phyloP scores from a whole-genome alignment of 2,113 vertebrate genomes.

The Rhadina sibilatrix region DNA sequence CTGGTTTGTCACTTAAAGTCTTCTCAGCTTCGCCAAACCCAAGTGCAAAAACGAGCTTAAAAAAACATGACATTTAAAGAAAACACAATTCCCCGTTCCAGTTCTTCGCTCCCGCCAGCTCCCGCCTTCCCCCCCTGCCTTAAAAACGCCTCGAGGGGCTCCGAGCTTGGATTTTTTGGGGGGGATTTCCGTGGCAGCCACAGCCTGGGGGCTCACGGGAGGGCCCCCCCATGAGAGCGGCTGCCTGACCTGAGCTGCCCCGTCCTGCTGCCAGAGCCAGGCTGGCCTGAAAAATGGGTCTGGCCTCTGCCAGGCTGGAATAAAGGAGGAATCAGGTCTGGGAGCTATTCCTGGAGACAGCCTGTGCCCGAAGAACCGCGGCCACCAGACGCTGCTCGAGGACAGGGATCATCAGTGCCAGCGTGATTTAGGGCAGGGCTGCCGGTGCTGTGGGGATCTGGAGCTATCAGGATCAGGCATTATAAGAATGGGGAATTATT shows the following conservation, averaged over 20 bases:
- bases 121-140: background rate
- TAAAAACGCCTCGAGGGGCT: background rate
- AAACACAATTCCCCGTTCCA: background rate
- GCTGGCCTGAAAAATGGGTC: background rate
- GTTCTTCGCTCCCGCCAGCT: background rate
- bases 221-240: background rate
- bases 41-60: slow-evolving; percentile 12
- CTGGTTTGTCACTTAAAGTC: slow-evolving; percentile 40
- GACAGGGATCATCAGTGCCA: rapidly evolving
- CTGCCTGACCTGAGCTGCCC: background rate
- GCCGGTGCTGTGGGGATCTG: background rate
- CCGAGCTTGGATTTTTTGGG: background rate
- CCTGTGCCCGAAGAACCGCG: rapidly evolving
- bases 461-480: too few species aligned
- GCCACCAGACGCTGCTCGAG: background rate
- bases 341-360: background rate
- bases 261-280: background rate
- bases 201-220: too few species aligned
- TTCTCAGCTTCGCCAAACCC: slow-evolving; percentile 36
- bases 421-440: background rate
- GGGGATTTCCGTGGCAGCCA: rapidly evolving
- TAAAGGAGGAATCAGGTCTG: background rate
- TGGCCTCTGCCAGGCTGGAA: background rate
- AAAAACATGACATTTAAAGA: slow-evolving; percentile 13
- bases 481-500: background rate